Evolutionary conservation across 2,113 vertebrate genomes (phyloP), one percentile per base, ranked within the genome.

Genomic region (Oryzias curvinotus): DNA sequence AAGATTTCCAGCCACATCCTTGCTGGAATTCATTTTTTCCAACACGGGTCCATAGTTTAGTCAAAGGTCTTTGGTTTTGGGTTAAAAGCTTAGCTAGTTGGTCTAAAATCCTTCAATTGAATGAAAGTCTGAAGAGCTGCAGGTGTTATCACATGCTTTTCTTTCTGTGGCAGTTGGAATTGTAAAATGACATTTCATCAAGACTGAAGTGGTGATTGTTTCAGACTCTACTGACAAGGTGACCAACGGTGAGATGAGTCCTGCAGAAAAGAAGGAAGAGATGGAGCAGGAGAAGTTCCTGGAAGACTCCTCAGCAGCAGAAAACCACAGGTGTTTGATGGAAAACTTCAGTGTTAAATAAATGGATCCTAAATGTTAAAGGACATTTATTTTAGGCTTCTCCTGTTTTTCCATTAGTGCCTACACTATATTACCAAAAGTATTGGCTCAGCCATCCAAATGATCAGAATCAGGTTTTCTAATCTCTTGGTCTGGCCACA

Each of bases 171-270:
- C 62, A 47, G 44, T 36, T 64, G 25, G 49, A 73, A 50, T 68
- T 50, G 14, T 41, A 46, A 23, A 36, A 10, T 36, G 17, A 19
- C 52, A 36, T n/a, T 61, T 21, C 63, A 12, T 63, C 45, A 7
- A 80, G 23, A 73, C 36, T 71, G 71, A n/a, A n/a, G n/a, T n/a
- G n/a, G 12, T 63, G 16, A 59, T 12, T 58, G 26, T 81, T 42
- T 23, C 18, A 14, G 18, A 1, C 62, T 65, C 41, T 14, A 13
- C 57, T 97, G 96, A 94, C 78, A 97, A 94, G 83, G 83, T 92
- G 62, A 57, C 93, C 47, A 97, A 96, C 59, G 95, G 92, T 60
- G 94, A 93, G 7, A 82, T 90, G 10, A 91, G 91, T 52, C 71
- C 86, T 6, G 94, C 92, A 41, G 94, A 96, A 5, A 89, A 87